Evolutionary conservation across 2,113 vertebrate species (phyloP).

Genomic region (Albula goreensis): DNA sequence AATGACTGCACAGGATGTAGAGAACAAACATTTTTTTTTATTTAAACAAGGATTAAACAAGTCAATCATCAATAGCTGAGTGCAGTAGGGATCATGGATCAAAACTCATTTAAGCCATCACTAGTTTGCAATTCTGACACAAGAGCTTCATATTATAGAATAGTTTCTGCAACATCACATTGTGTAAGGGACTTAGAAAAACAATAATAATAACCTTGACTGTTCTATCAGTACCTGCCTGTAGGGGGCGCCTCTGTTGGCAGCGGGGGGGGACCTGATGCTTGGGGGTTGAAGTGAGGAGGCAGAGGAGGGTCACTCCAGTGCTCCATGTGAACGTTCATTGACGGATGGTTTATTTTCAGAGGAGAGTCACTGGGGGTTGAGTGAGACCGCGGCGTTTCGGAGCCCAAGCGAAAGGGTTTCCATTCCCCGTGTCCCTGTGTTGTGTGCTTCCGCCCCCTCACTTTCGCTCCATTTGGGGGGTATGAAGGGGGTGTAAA

Average conservation of each 20-base stretch:
- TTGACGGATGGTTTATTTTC: not conserved
- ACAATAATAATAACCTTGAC: not conserved
- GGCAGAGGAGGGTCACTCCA: not conserved
- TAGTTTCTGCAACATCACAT: not conserved
- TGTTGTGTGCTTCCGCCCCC: not conserved
- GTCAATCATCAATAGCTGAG: too few species aligned
- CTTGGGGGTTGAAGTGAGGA: not conserved
- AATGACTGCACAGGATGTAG: too few species aligned
- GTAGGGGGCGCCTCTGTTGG: not conserved
- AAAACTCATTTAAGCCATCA: too few species aligned
- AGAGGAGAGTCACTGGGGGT: not conserved
- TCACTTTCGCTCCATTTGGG: not conserved
- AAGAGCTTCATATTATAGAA: too few species aligned
- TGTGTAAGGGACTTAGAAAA: not conserved
- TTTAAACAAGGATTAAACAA: too few species aligned
- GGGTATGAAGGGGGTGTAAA: not conserved
- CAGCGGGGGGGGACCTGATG: not conserved
- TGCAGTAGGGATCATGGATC: too few species aligned
- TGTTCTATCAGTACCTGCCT: not conserved
- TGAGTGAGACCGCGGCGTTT: not conserved
- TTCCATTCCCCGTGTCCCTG: not conserved
- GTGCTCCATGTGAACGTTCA: too few species aligned
- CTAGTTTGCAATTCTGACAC: too few species aligned
- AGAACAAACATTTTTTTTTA: too few species aligned
- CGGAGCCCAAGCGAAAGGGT: not conserved